These are phyloP conservation scores for Taxidea taxus DNA, from an alignment of 2,113 vertebrate genomes.

Conservation along the genomic window DNA sequence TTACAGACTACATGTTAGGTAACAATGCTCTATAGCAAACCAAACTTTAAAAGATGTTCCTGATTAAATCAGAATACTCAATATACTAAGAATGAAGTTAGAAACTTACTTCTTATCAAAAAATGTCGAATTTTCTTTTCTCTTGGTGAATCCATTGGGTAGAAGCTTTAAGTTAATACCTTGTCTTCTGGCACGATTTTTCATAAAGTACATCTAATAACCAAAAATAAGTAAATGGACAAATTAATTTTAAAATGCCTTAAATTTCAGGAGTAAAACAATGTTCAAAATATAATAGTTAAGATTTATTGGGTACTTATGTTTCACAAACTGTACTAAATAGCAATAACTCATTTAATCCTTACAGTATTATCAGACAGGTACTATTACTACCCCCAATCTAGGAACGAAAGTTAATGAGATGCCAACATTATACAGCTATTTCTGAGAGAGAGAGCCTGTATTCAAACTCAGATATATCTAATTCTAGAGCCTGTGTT, in stretches of 20 bases:
- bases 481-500: neutral
- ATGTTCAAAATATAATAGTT: neutral
- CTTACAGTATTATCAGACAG: neutral
- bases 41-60: neutral
- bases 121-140: constrained; percentile 92
- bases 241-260: neutral
- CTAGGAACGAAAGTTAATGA: neutral
- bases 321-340: neutral
- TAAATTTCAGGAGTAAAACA: neutral
- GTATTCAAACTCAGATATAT: neutral
- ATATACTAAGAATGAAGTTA: neutral
- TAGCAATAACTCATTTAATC: neutral
- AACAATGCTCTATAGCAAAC: neutral
- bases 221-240: constrained; percentile 44
- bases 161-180: constrained; percentile 89
- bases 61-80: neutral
- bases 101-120: constrained; percentile 87
- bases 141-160: constrained; percentile 91
- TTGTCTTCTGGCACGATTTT: constrained; percentile 84
- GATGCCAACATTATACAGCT: neutral
- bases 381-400: neutral
- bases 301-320: neutral
- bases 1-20: neutral
- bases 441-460: neutral
- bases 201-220: constrained; percentile 85